These are phyloP conservation scores for Scaptodrosophila latifasciaeformis DNA, from an alignment of 2,888 invertebrate genomes.

Conservation along the genomic window DNA sequence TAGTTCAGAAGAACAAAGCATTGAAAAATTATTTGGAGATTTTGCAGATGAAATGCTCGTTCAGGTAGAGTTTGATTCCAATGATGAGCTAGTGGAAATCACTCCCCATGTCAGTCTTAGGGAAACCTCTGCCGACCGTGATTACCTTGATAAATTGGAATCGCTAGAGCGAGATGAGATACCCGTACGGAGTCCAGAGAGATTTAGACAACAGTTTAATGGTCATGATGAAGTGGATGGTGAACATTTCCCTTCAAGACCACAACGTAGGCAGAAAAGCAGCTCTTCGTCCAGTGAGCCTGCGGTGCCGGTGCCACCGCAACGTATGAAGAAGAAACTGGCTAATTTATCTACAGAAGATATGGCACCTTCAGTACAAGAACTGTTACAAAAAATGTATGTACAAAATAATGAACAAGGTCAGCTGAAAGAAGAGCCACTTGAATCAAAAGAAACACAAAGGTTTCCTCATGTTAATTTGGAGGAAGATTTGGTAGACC, in stretches of 20 bases:
- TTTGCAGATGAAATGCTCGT: constrained; percentile 73
- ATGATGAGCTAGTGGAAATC: constrained; percentile 70
- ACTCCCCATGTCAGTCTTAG: constrained; percentile 47
- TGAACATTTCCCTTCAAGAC: constrained; percentile 62
- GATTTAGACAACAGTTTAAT: not conserved
- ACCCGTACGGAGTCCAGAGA: not conserved
- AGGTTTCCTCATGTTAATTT: constrained; percentile 56
- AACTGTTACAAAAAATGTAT: constrained; percentile 58
- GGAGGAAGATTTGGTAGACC: constrained; percentile 37
- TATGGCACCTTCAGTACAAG: constrained; percentile 74
- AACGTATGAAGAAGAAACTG: constrained; percentile 62
- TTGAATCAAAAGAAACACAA: no score
- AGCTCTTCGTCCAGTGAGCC: constrained; percentile 70
- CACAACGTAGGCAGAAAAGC: constrained; percentile 66
- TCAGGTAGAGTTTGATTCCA: constrained; percentile 72
- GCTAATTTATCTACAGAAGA: constrained; percentile 62
- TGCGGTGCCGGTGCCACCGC: constrained; percentile 53
- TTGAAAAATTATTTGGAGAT: constrained; percentile 71
- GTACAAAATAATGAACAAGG: no score
- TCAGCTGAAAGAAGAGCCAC: no score
- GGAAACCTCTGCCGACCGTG: constrained; percentile 37
- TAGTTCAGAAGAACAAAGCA: constrained; percentile 72
- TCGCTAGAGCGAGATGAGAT: constrained; percentile 57
- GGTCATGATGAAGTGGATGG: constrained; percentile 37
- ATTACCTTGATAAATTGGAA: constrained; percentile 52